These are phyloP conservation scores for Pseudanteris insignis DNA, from an alignment of 2,888 invertebrate species.

Conservation along the genomic window DNA sequence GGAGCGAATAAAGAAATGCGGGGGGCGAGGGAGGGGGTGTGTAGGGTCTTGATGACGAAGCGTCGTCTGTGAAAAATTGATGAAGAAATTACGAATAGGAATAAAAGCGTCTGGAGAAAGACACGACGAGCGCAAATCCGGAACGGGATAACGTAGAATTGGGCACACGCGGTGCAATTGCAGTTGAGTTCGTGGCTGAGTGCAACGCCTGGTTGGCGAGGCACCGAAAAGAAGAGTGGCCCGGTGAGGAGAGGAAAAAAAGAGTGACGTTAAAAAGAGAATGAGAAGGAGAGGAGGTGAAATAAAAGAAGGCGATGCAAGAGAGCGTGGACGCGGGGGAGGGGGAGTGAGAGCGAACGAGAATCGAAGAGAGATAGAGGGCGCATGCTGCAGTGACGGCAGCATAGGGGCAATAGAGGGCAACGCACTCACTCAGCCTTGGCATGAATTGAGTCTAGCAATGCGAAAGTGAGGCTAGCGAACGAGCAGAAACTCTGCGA, in stretches of 20 bases:
- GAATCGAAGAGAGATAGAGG: slow-evolving; percentile 15
- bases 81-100: slow-evolving; percentile 29
- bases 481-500: slow-evolving; percentile 49
- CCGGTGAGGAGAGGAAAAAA: slow-evolving; percentile 28
- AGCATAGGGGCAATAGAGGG: slow-evolving; percentile 66
- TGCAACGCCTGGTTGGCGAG: slow-evolving; percentile 50
- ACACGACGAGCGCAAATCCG: slow-evolving; percentile 39
- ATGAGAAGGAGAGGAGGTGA: slow-evolving; percentile 3
- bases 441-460: slow-evolving; percentile 67
- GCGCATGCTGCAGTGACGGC: slow-evolving; percentile 54
- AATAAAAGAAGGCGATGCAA: slow-evolving; percentile 10
- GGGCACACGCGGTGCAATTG: slow-evolving; percentile 61
- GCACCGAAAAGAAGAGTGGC: slow-evolving; percentile 44
- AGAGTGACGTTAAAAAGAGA: slow-evolving; percentile 7
- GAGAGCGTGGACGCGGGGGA: slow-evolving; percentile 9
- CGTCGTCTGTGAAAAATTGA: slow-evolving; percentile 7
- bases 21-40: neutral
- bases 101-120: slow-evolving; percentile 14
- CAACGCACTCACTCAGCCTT: slow-evolving; percentile 67
- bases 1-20: neutral
- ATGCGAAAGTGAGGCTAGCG: slow-evolving; percentile 65
- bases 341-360: slow-evolving; percentile 10
- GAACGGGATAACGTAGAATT: slow-evolving; percentile 56
- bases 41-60: neutral
- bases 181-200: slow-evolving; percentile 52